Conservation (phyloP, 1,140 invertebrate genomes). For the Bombus breviceps region DNA sequence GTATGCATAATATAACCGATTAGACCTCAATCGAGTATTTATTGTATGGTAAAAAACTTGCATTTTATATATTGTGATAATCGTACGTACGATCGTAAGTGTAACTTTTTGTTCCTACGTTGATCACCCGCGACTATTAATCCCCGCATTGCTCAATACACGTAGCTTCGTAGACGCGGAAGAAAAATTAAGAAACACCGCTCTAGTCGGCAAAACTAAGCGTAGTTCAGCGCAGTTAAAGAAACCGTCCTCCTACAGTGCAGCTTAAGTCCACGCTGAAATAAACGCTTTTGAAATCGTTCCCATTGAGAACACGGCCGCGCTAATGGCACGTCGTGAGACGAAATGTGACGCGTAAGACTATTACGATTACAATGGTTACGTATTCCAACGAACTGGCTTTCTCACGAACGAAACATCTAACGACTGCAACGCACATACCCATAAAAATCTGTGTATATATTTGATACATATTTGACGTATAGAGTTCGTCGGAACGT, state of each 20-base stretch:
- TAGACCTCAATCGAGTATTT: slow-evolving; percentile 2
- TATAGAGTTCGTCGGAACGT: too few relatives aligned
- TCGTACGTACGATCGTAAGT: slow-evolving; percentile 57
- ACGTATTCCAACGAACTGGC: too few relatives aligned
- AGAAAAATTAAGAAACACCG: slow-evolving; percentile 1
- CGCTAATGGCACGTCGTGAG: slow-evolving; percentile 3
- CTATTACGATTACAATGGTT: too few relatives aligned
- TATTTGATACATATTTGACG: too few relatives aligned
- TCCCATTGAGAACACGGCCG: slow-evolving; percentile 3
- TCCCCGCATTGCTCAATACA: slow-evolving; percentile 51
- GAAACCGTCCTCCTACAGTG: slow-evolving; percentile 47
- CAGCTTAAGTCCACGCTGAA: slow-evolving; percentile 45
- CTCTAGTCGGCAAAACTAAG: slow-evolving; percentile 10
- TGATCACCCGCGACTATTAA: slow-evolving; percentile 42
- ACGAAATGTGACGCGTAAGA: neutral
- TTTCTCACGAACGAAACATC: too few relatives aligned
- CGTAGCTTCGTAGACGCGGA: slow-evolving; percentile 35
- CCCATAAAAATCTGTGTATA: too few relatives aligned
- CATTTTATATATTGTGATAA: slow-evolving; percentile 73
- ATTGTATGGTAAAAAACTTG: slow-evolving; percentile 50
- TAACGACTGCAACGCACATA: too few relatives aligned
- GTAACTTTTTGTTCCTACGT: slow-evolving; percentile 55
- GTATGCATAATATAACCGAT: slow-evolving; percentile 1
- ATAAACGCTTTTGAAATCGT: slow-evolving; percentile 41
- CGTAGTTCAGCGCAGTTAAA: slow-evolving; percentile 21